Percentiles rank a stretch among this genome's conserved stretches.
Conservation (phyloP, 2,113 vertebrate species). For the Gavialis gangeticus region DNA sequence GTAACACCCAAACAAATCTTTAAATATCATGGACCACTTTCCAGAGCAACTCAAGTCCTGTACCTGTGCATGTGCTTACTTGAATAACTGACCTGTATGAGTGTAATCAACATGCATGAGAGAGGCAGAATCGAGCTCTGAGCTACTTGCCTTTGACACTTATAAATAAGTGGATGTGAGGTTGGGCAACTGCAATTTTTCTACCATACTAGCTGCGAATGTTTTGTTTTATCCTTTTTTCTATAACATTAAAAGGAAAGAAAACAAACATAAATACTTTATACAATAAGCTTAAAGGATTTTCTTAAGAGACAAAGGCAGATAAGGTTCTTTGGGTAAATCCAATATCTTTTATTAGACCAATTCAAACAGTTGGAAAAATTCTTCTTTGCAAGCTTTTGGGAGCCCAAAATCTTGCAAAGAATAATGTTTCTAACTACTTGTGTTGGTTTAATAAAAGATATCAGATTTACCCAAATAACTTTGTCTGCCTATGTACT, state of each 20-base stretch:
- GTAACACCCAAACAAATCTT: conserved; percentile 6
- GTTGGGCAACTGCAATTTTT: conserved; percentile 27
- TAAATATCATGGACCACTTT: conserved; percentile 6
- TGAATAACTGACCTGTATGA: conserved; percentile 34
- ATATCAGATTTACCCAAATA: too few relatives aligned
- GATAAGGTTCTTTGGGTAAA: too few relatives aligned
- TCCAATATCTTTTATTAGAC: too few relatives aligned
- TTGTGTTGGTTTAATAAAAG: too few relatives aligned
- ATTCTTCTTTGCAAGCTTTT: too few relatives aligned
- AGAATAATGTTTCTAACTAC: too few relatives aligned
- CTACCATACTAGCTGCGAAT: background rate
- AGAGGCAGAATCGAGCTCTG: conserved; percentile 18
- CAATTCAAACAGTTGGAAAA: too few relatives aligned
- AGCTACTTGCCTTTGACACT: conserved; percentile 17
- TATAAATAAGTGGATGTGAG: conserved; percentile 51
- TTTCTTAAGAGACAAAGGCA: background rate
- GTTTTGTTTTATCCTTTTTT: conserved; percentile 29
- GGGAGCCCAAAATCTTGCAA: too few relatives aligned
- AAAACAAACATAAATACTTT: background rate
- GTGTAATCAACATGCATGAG: background rate
- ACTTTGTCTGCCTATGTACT: too few relatives aligned
- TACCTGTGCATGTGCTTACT: background rate
- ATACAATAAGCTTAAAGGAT: background rate
- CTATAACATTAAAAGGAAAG: background rate
- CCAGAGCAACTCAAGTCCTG: background rate